Percentiles rank a stretch among this genome's conserved stretches.
These are phyloP conservation scores for Drosophila quinaria DNA, from an alignment of 2,888 invertebrate genomes.

Conservation along the genomic window DNA sequence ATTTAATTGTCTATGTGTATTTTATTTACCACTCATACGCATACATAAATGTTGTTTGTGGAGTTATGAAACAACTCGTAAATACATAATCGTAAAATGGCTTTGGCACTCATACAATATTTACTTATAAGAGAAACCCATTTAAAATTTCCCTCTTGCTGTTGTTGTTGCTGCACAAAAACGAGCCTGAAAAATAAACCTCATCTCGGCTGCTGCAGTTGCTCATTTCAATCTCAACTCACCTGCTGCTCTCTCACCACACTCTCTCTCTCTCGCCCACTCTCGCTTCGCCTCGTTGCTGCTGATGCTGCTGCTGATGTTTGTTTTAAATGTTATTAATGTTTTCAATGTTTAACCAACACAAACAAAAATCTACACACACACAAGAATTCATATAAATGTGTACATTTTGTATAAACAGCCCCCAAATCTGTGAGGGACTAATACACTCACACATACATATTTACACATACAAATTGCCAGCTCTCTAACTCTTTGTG, in stretches of 20 bases:
- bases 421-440: slow-evolving; percentile 28
- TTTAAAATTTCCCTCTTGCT: slow-evolving; percentile 40
- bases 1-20: slow-evolving; percentile 15
- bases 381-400: slow-evolving; percentile 18
- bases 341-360: slow-evolving; percentile 70
- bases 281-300: slow-evolving; percentile 21
- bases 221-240: slow-evolving; percentile 27
- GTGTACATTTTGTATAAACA: slow-evolving; percentile 36
- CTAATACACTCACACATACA: slow-evolving; percentile 11
- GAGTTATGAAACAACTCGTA: slow-evolving; percentile 25
- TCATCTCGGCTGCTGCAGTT: slow-evolving; percentile 42
- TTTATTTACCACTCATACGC: slow-evolving; percentile 34
- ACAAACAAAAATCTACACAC: slow-evolving; percentile 11
- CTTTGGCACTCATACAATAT: slow-evolving; percentile 72
- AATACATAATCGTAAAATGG: slow-evolving; percentile 62
- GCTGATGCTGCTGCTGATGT: slow-evolving; percentile 37
- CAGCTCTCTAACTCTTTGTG: slow-evolving; percentile 48
- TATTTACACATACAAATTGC: slow-evolving; percentile 13
- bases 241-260: slow-evolving; percentile 11
- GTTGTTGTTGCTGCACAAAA: slow-evolving; percentile 46
- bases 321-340: slow-evolving; percentile 62
- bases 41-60: slow-evolving; percentile 76
- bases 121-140: slow-evolving; percentile 26
- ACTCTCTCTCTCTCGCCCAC: slow-evolving; percentile 1
- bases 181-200: slow-evolving; percentile 17